A percentile compares a stretch with the other conserved stretches of the same genome.
phyloP scores from a whole-genome alignment of 2,888 invertebrate species.

The Camponotus fellah region DNA sequence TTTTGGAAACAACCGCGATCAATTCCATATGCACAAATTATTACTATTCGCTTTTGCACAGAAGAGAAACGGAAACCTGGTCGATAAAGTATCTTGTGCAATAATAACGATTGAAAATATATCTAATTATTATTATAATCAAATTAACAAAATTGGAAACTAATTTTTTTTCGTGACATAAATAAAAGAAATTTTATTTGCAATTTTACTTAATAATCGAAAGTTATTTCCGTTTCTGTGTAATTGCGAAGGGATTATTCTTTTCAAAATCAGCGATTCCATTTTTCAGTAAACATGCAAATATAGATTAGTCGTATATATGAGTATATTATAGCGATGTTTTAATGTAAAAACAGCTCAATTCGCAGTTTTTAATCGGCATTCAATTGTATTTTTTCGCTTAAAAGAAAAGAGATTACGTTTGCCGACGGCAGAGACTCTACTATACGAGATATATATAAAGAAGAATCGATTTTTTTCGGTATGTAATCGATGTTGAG shows the following conservation, averaged over 20 bases:
- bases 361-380: conserved; percentile 9
- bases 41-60: conserved; percentile 18
- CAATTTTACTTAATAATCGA: neutral
- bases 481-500: neutral
- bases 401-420: neutral
- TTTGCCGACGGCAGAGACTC: neutral
- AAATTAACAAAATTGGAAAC: neutral
- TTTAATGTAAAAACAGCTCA: neutral
- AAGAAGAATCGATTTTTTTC: neutral
- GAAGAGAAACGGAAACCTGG: neutral
- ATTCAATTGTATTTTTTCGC: neutral
- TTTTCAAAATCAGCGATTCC: conserved; percentile 18
- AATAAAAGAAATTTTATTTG: neutral
- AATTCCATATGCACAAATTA: conserved; percentile 29
- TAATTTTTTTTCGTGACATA: neutral
- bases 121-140: neutral
- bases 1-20: conserved; percentile 59
- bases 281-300: neutral
- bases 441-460: neutral
- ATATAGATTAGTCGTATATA: neutral
- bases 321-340: conserved; percentile 9
- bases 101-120: neutral
- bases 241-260: conserved; percentile 5
- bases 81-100: neutral
- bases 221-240: neutral